Conservation (phyloP, 1,140 invertebrate species). For the Ceratina japonica region DNA sequence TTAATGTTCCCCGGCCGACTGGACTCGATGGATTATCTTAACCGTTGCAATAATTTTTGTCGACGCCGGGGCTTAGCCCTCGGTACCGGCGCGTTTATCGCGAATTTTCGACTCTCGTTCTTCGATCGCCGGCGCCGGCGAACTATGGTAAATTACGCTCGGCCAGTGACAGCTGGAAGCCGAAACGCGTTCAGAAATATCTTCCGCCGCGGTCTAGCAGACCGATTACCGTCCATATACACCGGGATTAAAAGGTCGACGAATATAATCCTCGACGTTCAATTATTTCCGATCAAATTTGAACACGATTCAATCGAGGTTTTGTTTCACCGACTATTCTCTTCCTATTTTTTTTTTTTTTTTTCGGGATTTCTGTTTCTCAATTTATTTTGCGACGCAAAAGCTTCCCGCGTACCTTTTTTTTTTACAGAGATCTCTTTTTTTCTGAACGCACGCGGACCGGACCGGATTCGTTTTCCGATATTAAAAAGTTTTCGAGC, state of each 20-base stretch:
- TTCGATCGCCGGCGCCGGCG: conserved; percentile 12
- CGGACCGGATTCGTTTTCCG: too few relatives aligned
- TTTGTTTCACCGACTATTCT: background rate
- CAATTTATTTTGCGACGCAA: background rate
- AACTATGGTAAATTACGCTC: background rate
- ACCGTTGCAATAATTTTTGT: conserved; percentile 50
- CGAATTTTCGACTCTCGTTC: conserved; percentile 17
- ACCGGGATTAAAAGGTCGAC: background rate
- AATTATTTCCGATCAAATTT: conserved; percentile 10
- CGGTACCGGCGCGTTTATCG: conserved; percentile 48
- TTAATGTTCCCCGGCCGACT: background rate
- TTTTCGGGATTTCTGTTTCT: background rate
- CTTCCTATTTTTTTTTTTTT: background rate
- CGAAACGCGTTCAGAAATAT: conserved; percentile 5
- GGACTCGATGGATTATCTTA: conserved; percentile 51
- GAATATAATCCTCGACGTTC: background rate
- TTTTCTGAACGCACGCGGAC: too few relatives aligned
- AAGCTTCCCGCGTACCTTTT: background rate
- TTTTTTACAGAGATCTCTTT: background rate
- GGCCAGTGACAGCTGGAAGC: background rate
- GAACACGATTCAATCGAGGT: background rate
- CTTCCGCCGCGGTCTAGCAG: background rate
- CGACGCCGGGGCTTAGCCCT: conserved; percentile 6
- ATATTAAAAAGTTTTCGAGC: too few relatives aligned
- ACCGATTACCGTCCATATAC: background rate